Evolutionary conservation across 2,113 vertebrate genomes (phyloP), one percentile per base, ranked within the genome.

Genomic region (Vanacampus margaritifer): DNA sequence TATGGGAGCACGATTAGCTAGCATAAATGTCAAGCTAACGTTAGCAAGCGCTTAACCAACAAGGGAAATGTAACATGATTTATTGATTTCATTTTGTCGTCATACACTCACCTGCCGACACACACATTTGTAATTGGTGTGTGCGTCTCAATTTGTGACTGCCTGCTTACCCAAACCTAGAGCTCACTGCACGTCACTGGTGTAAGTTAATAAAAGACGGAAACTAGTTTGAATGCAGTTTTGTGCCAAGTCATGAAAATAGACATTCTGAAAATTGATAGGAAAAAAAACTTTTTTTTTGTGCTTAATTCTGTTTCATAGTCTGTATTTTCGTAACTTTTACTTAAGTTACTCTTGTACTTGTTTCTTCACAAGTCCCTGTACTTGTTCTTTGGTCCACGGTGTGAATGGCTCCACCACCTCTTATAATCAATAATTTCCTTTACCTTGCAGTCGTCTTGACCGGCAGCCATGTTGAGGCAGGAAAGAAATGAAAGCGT

Each of bases 361-460:
- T 41, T 9, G 10, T 41, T 9, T 19, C n/a, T 10, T n/a, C n/a
- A 46, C 45, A 46, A 46, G 17, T 46, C 0, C 45, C 45, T 17
- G 16, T 46, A 23, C 48, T n/a, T 23, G 21, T 19, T 19, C 17
- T 46, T 19, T 16, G 16, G 45, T 19, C 17, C 14, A 19, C 16
- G 1, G 39, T 12, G 39, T 9, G 39, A 13, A 9, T 41, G 12
- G 28, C 28, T 32, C 28, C 28, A 32, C 4, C 28, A 32, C 28
- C 28, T 32, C 6, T 11, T 3, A 10, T 19, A 10, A 24, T 56
- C 53, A 24, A 67, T 57, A 6, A 36, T 26, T 1, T 21, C 53
- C 0, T 51, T 86, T 83, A 88, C 84, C 86, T 83, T 16, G 5
- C 5, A 17, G 21, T 61, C 9, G 1, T 67, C 56, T 1, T 35